These are phyloP conservation scores for Nymphalis c-album DNA, from an alignment of 2,888 invertebrate genomes.

Conservation along the genomic window DNA sequence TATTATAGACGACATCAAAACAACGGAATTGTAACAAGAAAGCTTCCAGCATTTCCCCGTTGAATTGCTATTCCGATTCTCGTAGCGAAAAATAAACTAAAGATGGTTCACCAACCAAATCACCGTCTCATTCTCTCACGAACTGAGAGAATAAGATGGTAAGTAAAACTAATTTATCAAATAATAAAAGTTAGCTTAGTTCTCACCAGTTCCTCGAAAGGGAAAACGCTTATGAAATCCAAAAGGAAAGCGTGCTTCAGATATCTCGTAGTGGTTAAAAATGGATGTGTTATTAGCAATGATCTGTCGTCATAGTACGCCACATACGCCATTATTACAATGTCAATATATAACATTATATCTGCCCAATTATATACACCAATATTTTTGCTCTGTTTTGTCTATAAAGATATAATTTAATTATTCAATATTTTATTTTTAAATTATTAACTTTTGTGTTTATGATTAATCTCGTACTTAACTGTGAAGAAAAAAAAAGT, in stretches of 20 bases:
- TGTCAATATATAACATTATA: slow-evolving; percentile 61
- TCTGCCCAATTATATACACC: slow-evolving; percentile 52
- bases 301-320: slow-evolving; percentile 73
- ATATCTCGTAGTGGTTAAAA: slow-evolving; percentile 65
- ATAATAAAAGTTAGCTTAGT: neutral
- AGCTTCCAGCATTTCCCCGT: no score
- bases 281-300: slow-evolving; percentile 71
- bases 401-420: slow-evolving; percentile 43
- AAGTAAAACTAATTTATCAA: no score
- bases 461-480: neutral
- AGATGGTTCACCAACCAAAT: no score
- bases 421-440: no score
- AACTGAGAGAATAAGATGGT: no score
- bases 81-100: no score
- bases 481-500: neutral
- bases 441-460: no score
- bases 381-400: slow-evolving; percentile 52
- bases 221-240: slow-evolving; percentile 68
- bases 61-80: no score
- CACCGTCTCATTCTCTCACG: no score
- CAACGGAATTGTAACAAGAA: no score
- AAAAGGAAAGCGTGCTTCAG: slow-evolving; percentile 63
- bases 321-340: slow-evolving; percentile 72
- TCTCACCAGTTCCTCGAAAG: slow-evolving; percentile 67
- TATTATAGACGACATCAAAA: no score